Evolutionary conservation across 2,113 vertebrate genomes (phyloP), one percentile per base, ranked within the genome.

Genomic region (Bagarius yarrelli): DNA sequence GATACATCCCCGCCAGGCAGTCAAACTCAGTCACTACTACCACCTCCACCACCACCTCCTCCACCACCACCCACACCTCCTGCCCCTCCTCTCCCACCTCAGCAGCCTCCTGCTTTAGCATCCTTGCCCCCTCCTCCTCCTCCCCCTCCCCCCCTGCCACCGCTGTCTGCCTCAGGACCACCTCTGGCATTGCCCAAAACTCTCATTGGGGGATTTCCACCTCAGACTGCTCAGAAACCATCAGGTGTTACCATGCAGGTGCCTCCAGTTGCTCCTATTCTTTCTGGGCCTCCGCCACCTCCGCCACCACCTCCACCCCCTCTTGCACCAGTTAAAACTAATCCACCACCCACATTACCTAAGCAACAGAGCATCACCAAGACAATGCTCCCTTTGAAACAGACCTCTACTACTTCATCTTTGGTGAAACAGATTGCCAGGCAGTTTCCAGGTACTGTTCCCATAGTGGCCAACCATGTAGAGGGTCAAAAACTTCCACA

Each of bases 391-490:
- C 3, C 79, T 27, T 78, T 85, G 27, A 82, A 81, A 0, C 87
- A 85, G 70, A 82, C 78, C 0, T 79, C 88, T 11, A 87, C 90
- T 0, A 91, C 94, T 0, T 91, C 94, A 82, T 96, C 95, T 0
- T 81, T 95, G 18, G 96, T 98, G 78, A 98, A 95, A 83, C 96
- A 97, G 79, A 90, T 97, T 4, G 95, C 93, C 21, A 95, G 94
- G 83, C 96, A 96, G 88, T 98, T 98, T 79, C 96, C 96, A 0
- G 92, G 94, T 23, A 90, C 89, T 3, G 88, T 91, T 2, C 89
- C 91, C 4, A 83, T 94, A 1, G 72, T 77, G 6, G 59, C 76
- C 57, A 89, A 30, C 84, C 59, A 95, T 92, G 72, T 74, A 80
- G 89, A 80, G 56, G 86, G 57, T 87, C 93, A 0, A 76, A 95